Evolutionary conservation across 1,140 invertebrate species (phyloP), one percentile per base, ranked within the genome.

Genomic region (Atopsyche davidsoni): DNA sequence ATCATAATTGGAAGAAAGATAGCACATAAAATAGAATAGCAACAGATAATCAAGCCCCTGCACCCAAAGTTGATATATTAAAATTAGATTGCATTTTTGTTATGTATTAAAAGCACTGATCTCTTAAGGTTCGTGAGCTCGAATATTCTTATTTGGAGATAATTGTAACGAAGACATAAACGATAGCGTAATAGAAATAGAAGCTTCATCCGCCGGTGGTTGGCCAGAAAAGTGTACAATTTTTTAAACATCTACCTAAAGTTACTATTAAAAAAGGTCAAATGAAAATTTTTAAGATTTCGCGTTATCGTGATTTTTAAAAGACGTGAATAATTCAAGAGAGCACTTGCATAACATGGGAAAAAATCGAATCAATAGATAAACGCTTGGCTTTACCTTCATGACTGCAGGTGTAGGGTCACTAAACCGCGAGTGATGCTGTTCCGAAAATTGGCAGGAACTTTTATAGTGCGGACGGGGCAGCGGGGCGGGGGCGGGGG

Each of bases 401-500:
- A 57, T 57, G 50, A 35, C 46, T 38, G 46, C 35, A 35, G 41
- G 44, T 53, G 39, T 46, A 57, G n/a, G n/a, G n/a, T 50, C 46
- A 41, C 46, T 38, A 46, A 53, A 41, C 47, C 42, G 51, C 46
- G 43, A 57, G 36, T 57, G 55, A 57, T 57, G 55, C 47, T 32
- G 31, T 28, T 18, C 39, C 24, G 38, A 39, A 44, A 53, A 38
- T 21, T 31, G 38, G 3, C 7, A 2, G n/a, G 35, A 46, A 39
- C 49, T 57, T 57, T 53, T 57, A 57, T 57, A 57, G 42, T 51
- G 4, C 6, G 31, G 10, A 38, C 16, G 17, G 21, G 31, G 24
- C 22, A 23, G 44, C n/a, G 21, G 36, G 32, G 40, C 36, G 22
- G 24, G 3, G 19, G 32, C 23, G 28, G 31, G 13, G 32, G 22